Conservation (phyloP, 2,113 vertebrate species). For the Bombycilla garrulus region DNA sequence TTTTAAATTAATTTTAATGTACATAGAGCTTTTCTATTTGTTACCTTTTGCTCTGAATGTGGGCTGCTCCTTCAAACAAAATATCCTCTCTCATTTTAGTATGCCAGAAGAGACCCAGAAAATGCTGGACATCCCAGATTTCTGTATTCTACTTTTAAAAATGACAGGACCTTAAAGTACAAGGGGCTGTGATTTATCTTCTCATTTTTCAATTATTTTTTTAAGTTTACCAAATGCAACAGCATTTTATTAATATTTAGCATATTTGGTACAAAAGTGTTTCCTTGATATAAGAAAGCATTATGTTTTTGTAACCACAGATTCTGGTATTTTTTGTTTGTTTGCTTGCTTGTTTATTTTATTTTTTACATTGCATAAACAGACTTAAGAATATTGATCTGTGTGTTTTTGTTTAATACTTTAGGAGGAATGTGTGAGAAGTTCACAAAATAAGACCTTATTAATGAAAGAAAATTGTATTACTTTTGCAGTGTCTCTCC, state of each 20-base stretch:
- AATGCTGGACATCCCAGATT: background rate
- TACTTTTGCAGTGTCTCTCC: background rate
- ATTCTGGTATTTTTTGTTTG: accelerated
- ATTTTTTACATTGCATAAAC: background rate
- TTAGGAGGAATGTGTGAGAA: background rate
- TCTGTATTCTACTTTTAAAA: background rate
- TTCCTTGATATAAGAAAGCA: background rate
- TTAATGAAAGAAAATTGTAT: background rate
- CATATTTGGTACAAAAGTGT: background rate
- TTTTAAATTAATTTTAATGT: background rate
- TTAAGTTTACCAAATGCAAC: background rate
- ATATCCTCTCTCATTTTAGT: background rate
- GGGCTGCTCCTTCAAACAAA: background rate
- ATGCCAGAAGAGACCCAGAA: background rate
- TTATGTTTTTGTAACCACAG: background rate
- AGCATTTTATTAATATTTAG: background rate
- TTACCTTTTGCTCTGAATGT: background rate
- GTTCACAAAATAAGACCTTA: background rate
- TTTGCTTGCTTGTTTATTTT: background rate
- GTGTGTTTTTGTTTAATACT: background rate
- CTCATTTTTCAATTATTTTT: background rate
- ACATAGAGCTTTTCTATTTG: background rate
- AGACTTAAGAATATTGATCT: background rate
- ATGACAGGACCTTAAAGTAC: background rate
- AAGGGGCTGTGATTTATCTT: background rate